Percentiles rank a stretch among this genome's conserved stretches.
These are phyloP conservation scores for Coenonympha glycerion DNA, from an alignment of 2,888 invertebrate species.

Conservation along the genomic window DNA sequence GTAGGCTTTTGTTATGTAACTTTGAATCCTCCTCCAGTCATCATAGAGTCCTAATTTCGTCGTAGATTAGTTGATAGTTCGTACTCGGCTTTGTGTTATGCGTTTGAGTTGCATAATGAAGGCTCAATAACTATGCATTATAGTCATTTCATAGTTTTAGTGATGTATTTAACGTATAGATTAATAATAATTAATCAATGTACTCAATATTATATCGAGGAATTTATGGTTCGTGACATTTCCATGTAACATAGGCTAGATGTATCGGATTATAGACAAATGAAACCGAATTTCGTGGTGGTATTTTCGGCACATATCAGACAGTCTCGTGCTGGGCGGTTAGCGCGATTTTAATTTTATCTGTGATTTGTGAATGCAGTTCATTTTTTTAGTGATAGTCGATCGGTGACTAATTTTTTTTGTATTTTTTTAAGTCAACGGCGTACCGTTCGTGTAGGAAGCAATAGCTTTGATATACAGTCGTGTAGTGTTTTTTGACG, in stretches of 20 bases:
- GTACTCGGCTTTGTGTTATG: slow-evolving; percentile 6
- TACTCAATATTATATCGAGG: slow-evolving; percentile 56
- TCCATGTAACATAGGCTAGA: slow-evolving; percentile 51
- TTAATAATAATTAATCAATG: too few species aligned
- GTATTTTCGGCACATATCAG: slow-evolving; percentile 59
- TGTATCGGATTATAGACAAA: slow-evolving; percentile 31
- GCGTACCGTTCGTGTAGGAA: slow-evolving; percentile 25
- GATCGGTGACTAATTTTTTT: slow-evolving; percentile 28
- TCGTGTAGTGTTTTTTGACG: slow-evolving; percentile 20
- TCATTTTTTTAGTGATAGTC: slow-evolving; percentile 35
- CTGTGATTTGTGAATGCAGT: slow-evolving; percentile 67
- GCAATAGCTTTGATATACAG: slow-evolving; percentile 30
- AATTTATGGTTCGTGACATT: slow-evolving; percentile 71
- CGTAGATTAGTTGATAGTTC: slow-evolving; percentile 11
- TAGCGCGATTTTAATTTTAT: slow-evolving; percentile 50
- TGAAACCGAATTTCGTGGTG: slow-evolving; percentile 36
- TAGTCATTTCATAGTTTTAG: slow-evolving; percentile 57
- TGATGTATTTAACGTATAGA: slow-evolving; percentile 45
- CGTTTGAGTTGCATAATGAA: slow-evolving; percentile 39
- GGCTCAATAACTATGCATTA: slow-evolving; percentile 49
- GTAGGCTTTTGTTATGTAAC: slow-evolving; percentile 53
- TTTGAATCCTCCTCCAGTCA: slow-evolving; percentile 37
- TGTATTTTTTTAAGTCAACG: slow-evolving; percentile 34
- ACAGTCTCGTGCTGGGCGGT: slow-evolving; percentile 44
- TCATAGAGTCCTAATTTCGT: slow-evolving; percentile 21